A percentile compares a stretch with the other conserved stretches of the same genome.
Conservation (phyloP, 2,113 vertebrate species). For the Anolis carolinensis region DNA sequence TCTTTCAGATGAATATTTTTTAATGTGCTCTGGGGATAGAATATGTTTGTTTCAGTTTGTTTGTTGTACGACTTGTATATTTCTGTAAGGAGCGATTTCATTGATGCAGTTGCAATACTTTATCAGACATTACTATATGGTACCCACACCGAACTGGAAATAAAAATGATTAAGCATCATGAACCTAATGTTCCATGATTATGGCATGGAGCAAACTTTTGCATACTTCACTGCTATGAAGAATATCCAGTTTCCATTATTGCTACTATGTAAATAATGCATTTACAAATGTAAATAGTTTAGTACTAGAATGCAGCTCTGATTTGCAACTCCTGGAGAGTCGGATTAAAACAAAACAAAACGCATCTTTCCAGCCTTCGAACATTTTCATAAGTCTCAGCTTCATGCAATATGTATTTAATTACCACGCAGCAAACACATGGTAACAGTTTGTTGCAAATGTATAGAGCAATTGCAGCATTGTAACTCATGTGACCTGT, state of each 20-base stretch:
- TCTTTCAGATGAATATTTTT: background rate
- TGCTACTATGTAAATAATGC: background rate
- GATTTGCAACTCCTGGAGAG: no score
- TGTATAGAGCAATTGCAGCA: background rate
- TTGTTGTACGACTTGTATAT: background rate
- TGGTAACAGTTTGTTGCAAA: background rate
- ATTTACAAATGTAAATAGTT: background rate
- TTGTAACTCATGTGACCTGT: background rate
- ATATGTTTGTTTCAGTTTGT: background rate
- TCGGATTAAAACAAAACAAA: background rate
- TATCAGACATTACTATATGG: background rate
- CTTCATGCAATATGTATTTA: background rate
- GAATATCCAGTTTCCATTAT: background rate
- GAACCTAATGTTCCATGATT: background rate
- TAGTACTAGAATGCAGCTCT: background rate
- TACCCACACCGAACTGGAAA: background rate
- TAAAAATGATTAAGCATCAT: background rate
- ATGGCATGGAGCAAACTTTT: background rate
- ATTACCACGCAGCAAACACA: background rate
- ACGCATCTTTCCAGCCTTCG: background rate
- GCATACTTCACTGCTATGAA: background rate
- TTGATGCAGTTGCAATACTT: background rate
- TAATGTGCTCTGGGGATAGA: background rate
- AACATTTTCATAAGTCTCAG: background rate
- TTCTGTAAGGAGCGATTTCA: background rate